Evolutionary conservation across 2,113 vertebrate genomes (phyloP), one percentile per base, ranked within the genome.

Genomic region (Passerina amoena): DNA sequence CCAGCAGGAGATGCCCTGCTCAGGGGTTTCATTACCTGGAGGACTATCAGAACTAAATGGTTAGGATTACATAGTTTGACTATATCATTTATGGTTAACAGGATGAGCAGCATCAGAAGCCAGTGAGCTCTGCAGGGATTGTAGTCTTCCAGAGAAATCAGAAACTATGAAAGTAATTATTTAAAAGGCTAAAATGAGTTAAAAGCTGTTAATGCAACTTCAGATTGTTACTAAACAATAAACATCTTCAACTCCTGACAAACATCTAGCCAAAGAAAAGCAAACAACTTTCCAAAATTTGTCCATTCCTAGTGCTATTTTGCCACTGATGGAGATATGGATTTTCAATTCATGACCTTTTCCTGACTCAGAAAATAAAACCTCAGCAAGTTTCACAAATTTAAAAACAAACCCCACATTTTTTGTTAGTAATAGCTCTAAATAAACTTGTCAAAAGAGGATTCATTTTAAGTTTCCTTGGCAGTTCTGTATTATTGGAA

Each of bases 381-480:
- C 33, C 11, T 68, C 12, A 75, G 5, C 18, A 42, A 45, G 8
- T 51, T 50, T 71, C 37, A 19, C 10, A 33, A 6, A 14, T 19
- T 24, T 11, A 35, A 53, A 70, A 22, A 38, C 10, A 23, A 57
- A 35, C 12, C 2, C 0, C 1, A 0, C 18, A 6, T 22, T n/a
- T 88, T 80, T 66, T 54, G 2, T 53, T 13, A 60, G 2, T 23
- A 56, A 59, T 19, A 65, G 3, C 23, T 73, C 19, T 51, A 25
- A 22, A 22, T 73, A 53, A 68, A 68, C n/a, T 64, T 78, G 25
- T 73, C 45, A 65, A 42, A 28, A 45, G 6, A 33, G 5, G 12
- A 44, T 68, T 30, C 1, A 60, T 59, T 59, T 71, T 75, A 70
- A 86, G 11, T 30, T 30, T 61, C 23, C 30, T 57, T 68, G 30